Conservation (phyloP, 2,113 vertebrate genomes). For the Elachura formosa region DNA sequence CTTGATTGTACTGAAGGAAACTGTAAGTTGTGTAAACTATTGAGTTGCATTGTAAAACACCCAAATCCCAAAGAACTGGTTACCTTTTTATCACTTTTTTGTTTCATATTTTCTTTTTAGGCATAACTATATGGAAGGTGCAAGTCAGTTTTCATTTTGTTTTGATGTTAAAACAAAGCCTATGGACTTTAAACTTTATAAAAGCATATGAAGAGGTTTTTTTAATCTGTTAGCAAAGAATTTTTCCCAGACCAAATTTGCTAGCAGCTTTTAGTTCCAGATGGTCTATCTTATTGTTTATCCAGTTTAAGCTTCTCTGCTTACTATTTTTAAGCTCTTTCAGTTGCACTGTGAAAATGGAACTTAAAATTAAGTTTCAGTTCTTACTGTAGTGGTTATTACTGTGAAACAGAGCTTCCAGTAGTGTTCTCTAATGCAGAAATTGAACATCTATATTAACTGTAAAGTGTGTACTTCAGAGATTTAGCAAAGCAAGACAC, state of each 20-base stretch:
- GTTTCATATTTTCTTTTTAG: neutral
- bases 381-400: neutral
- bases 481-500: neutral
- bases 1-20: neutral
- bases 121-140: rapidly evolving
- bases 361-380: neutral
- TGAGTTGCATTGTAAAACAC: neutral
- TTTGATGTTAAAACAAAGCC: neutral
- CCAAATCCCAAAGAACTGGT: neutral
- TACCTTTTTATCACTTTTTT: neutral
- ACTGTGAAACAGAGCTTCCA: neutral
- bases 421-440: neutral
- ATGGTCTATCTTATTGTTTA: neutral
- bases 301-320: neutral
- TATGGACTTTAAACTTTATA: neutral
- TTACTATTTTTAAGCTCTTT: neutral
- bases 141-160: neutral
- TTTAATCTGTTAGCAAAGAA: neutral
- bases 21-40: neutral
- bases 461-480: neutral
- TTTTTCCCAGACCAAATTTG: neutral
- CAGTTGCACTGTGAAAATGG: neutral
- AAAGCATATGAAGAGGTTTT: neutral
- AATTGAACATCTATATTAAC: neutral
- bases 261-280: neutral